phyloP scores from a whole-genome alignment of 2,113 vertebrate genomes.

The Callospermophilus lateralis region DNA sequence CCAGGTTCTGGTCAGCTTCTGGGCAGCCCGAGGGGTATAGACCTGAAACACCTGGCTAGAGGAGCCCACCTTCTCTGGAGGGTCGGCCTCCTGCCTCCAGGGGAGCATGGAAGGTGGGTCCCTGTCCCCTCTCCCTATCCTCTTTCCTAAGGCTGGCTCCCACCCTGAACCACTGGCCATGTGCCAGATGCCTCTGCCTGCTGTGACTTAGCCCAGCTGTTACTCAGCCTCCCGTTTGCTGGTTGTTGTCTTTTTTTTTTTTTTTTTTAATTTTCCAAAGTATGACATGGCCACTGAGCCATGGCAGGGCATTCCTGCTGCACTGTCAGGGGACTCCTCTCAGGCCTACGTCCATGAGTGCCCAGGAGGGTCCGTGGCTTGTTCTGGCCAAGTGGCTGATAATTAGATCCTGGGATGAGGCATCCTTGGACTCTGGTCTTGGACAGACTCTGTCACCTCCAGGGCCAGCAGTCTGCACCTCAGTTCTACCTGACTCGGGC shows the following conservation, averaged over 20 bases:
- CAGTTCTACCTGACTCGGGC: no score
- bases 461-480: neutral
- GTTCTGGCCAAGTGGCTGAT: neutral
- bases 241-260: constrained; percentile 33
- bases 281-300: neutral
- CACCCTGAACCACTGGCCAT: neutral
- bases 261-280: neutral
- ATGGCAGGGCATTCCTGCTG: neutral
- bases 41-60: no score
- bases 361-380: neutral
- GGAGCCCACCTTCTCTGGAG: neutral
- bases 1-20: no score
- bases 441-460: neutral
- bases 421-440: neutral
- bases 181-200: neutral
- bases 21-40: no score
- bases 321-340: neutral
- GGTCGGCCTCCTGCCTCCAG: neutral
- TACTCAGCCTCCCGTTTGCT: constrained; percentile 8
- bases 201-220: constrained; percentile 68
- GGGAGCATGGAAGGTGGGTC: neutral
- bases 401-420: neutral
- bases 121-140: neutral
- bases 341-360: neutral
- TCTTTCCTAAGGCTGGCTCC: neutral